Conservation (phyloP, 37 sponge, comb jelly and placozoan species). For the Haliclona indistincta region DNA sequence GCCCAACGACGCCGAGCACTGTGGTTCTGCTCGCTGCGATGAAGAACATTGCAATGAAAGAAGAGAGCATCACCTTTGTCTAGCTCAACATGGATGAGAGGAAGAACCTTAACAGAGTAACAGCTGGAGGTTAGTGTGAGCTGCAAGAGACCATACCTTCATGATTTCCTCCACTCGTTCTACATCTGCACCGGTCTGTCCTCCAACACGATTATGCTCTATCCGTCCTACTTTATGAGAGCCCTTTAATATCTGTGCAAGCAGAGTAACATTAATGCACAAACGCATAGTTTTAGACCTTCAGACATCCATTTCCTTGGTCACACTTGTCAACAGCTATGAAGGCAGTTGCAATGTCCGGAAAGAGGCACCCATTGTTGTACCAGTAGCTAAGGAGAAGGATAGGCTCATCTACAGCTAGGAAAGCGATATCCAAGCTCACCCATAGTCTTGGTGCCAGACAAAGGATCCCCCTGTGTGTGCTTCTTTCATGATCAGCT, state of each 20-base stretch:
- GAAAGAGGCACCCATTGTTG: slow-evolving; percentile 87
- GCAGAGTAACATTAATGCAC: not conserved
- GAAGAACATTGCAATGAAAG: slow-evolving; percentile 88
- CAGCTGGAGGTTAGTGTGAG: not conserved
- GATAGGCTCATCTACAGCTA: not conserved
- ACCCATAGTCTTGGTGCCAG: slow-evolving; percentile 98
- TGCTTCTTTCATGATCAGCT: slow-evolving; percentile 96
- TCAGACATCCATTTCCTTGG: slow-evolving; percentile 88
- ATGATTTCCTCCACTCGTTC: slow-evolving; percentile 67
- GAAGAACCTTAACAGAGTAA: slow-evolving; percentile 32
- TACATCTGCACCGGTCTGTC: slow-evolving; percentile 86
- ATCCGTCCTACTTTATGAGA: slow-evolving; percentile 82
- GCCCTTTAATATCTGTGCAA: slow-evolving; percentile 75
- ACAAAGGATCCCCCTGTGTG: slow-evolving; percentile 90
- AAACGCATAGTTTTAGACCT: slow-evolving; percentile 44
- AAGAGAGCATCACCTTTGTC: slow-evolving; percentile 82
- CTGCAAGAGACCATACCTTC: slow-evolving; percentile 35
- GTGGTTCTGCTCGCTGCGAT: slow-evolving; percentile 81
- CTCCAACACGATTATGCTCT: slow-evolving; percentile 73
- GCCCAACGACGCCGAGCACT: slow-evolving; percentile 85
- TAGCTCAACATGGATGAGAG: slow-evolving; percentile 66
- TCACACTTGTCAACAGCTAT: slow-evolving; percentile 89
- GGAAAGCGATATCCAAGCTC: not conserved
- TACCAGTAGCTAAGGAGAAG: slow-evolving; percentile 81
- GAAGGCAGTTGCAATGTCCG: slow-evolving; percentile 85